Base-by-base conservation (phyloP, 2,888 invertebrate species). In the Lasioglossum pauxillum region DNA sequence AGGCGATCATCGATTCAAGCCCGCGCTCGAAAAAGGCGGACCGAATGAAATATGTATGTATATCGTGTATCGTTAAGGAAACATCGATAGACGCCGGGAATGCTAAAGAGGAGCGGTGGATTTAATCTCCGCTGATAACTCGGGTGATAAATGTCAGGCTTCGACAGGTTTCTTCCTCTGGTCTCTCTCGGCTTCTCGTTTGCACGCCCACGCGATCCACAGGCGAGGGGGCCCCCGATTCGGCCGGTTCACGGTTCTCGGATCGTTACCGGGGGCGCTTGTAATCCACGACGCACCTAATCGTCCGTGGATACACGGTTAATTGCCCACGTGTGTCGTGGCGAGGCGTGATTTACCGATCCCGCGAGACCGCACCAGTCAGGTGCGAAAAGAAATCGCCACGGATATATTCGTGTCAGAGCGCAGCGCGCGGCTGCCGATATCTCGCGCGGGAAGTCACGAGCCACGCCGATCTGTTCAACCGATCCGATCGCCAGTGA, bases 311-410 rank as follows among this genome's bases (percentile, higher is more conserved):
- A 89, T 89, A 89, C 86, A 80, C 88, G 77, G 88, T 91, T 93
- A 93, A 93, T 93, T 92, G 92, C 89, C 89, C 87, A 90, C 90
- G 90, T 88, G 88, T 89, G 85, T 91, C 88, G 83, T 81, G 89
- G 69, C 87, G 88, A 90, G 84, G 88, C 89, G 93, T 94, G 93
- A 94, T 94, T 94, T 94, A 94, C 91, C 88, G 92, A 88, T 88
- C 87, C 74, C 84, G 77, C 38, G 78, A 84, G 44, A 75, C 35
- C 69, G 64, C 80, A 46, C 67, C 78, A 83, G 78, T 89, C 84
- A 86, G 89, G 86, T 89, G 93, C 83, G 88, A 91, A 90, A 91
- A 91, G 85, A 91, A 89, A 89, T 89, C 77, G 78, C 80, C 60
- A 12, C 31, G 87, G 90, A 82, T 23, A 53, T 60, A 44, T 60